Conservation (phyloP, 2,888 invertebrate species). For the Caenorhabditis zanzibari region DNA sequence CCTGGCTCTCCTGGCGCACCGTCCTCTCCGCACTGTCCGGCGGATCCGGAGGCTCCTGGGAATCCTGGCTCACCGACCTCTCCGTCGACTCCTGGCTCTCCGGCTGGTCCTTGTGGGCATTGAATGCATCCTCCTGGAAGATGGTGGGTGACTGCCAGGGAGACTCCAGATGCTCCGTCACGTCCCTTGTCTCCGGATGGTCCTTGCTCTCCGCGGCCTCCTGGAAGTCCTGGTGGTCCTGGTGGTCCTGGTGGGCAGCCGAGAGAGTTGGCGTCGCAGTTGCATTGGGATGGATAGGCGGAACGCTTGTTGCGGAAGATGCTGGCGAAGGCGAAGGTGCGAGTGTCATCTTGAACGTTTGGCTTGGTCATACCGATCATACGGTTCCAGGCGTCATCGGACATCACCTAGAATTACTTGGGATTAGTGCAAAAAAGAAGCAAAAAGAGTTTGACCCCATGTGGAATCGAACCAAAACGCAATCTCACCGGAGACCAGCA, state of each 20-base stretch:
- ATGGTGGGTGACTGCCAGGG: slow-evolving; percentile 69
- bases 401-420: slow-evolving; percentile 60
- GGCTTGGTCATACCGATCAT: slow-evolving; percentile 72
- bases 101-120: slow-evolving; percentile 71
- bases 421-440: neutral
- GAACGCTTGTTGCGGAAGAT: slow-evolving; percentile 66
- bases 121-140: slow-evolving; percentile 73
- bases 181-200: slow-evolving; percentile 70
- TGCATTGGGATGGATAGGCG: slow-evolving; percentile 67
- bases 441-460: neutral
- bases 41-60: slow-evolving; percentile 66
- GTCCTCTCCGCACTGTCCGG: slow-evolving; percentile 70
- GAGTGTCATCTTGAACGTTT: slow-evolving; percentile 61
- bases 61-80: slow-evolving; percentile 71
- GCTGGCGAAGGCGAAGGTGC: slow-evolving; percentile 68
- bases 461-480: neutral
- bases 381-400: slow-evolving; percentile 74
- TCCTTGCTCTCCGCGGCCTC: slow-evolving; percentile 74
- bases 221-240: slow-evolving; percentile 72
- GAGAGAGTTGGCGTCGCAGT: slow-evolving; percentile 69
- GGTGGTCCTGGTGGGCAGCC: slow-evolving; percentile 78
- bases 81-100: slow-evolving; percentile 72
- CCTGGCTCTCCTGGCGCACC: slow-evolving; percentile 72
- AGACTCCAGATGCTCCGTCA: slow-evolving; percentile 72
- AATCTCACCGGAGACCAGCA: neutral